These are phyloP conservation scores for Botia almorhae DNA, from an alignment of 2,797 vertebrate species.

Conservation along the genomic window DNA sequence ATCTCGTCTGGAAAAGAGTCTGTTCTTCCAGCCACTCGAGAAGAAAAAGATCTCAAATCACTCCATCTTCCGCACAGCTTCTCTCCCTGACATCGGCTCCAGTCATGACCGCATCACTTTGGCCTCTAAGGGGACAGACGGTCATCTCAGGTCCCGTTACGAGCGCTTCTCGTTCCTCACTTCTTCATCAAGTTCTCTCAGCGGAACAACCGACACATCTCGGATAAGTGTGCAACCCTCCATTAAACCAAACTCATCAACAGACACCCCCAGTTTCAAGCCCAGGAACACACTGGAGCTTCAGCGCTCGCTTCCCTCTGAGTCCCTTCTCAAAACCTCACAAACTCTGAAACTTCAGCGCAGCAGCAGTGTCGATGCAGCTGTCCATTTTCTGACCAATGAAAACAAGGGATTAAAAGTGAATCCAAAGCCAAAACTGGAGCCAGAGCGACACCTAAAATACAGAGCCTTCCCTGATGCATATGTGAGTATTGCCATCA, in stretches of 20 bases:
- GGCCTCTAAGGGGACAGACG: conserved; percentile 7
- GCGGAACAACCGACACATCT: conserved; percentile 51
- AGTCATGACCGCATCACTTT: conserved; percentile 51
- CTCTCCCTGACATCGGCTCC: conserved; percentile 66
- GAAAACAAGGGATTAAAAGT: conserved; percentile 58
- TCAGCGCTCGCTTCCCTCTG: conserved; percentile 46
- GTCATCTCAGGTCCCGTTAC: conserved; percentile 53
- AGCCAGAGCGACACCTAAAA: conserved; percentile 66
- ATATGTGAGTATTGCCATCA: conserved; percentile 76
- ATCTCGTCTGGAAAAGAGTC: conserved; percentile 87
- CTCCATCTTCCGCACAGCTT: conserved; percentile 48
- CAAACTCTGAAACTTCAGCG: conserved; percentile 66
- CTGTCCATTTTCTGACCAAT: conserved; percentile 47
- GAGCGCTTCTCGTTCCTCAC: conserved; percentile 66
- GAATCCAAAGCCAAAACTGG: conserved; percentile 52
- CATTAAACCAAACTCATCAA: neutral
- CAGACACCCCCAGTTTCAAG: conserved; percentile 38
- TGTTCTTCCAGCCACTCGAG: conserved; percentile 81
- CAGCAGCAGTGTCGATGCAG: conserved; percentile 65
- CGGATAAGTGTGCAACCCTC: conserved; percentile 59
- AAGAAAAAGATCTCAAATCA: conserved; percentile 49
- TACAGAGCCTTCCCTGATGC: conserved; percentile 82
- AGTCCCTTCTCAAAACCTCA: conserved; percentile 45
- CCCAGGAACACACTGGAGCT: conserved; percentile 49
- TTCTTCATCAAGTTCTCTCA: conserved; percentile 61